Base-by-base conservation (phyloP, 2,888 invertebrate species). In the Actias luna region DNA sequence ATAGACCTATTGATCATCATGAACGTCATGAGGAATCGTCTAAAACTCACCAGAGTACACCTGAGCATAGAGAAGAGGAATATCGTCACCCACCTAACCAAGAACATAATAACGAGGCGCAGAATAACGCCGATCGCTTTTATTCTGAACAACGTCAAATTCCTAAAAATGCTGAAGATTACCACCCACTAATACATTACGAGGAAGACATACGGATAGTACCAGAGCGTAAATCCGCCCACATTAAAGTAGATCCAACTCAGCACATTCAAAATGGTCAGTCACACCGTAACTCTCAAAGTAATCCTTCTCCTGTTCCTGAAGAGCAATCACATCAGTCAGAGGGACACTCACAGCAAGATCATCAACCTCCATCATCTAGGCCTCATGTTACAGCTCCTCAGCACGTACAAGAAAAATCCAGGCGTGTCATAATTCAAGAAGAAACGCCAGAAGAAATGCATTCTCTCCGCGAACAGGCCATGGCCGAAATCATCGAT, bases 361-460 rank as follows among this genome's bases (percentile, higher is more conserved):
- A 61, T 31, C 59, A 67, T 52, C 59, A 62, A 8, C 61, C 59
- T 25, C 36, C 39, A 0, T 39, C 35, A 18, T 29, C 50, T 16
- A 63, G 33, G 61, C 36, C 67, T 42, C 64, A 55, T 63, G 68
- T 29, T 39, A 64, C 65, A 25, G 73, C 79, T 27, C 69, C 74
- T 35, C 77, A 81, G 1, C 77, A 80, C 46, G 67, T 85, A 29
- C 79, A 79, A n/a, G 91, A 89, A 69, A 87, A 89, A 73, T 80
- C 85, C 0, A 87, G 88, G 73, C 82, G 77, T 25, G 78, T 89
- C 29, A 84, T 87, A 60, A 84, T 88, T 42, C 81, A 88, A 64
- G 86, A 84, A 50, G 88, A 89, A 73, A 74, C 83, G 10, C 85
- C 88, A 0, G 84, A 87, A 39, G 85, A 84, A 66, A 79, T 78